Evolutionary conservation across 1,140 invertebrate genomes (phyloP).

Genomic region (Andricus grossulariae): DNA sequence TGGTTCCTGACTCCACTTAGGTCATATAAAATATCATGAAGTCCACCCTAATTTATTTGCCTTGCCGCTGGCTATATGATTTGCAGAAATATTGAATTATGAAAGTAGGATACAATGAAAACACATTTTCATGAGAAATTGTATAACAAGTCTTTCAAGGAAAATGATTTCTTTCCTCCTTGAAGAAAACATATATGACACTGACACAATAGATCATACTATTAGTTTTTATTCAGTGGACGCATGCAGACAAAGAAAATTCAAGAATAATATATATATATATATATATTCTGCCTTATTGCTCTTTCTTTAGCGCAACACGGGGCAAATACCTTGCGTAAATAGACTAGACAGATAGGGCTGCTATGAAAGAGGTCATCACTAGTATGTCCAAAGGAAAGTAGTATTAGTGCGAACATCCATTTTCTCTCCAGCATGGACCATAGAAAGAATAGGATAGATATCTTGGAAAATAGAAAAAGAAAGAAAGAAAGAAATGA

Average conservation of each 20-base stretch:
- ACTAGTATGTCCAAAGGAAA: slow-evolving; percentile 1
- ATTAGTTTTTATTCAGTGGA: background rate
- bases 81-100: too few species aligned
- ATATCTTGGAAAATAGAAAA: background rate
- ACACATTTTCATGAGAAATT: background rate
- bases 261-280: slow-evolving; percentile 11
- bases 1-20: too few species aligned
- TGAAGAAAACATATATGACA: background rate
- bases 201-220: background rate
- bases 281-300: slow-evolving; percentile 10
- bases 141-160: background rate
- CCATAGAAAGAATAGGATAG: background rate
- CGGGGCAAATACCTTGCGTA: background rate
- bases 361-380: slow-evolving; percentile 4
- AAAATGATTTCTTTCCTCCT: background rate
- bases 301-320: background rate
- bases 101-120: too few species aligned
- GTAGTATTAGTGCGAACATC: background rate
- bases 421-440: background rate
- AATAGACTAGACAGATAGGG: slow-evolving; percentile 3
- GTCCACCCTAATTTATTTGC: too few species aligned
- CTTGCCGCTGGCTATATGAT: too few species aligned
- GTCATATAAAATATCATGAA: too few species aligned
- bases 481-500: background rate
- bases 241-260: slow-evolving; percentile 1